Evolutionary conservation across 2,113 vertebrate genomes (phyloP).

Genomic region (Catharus fuscescens): DNA sequence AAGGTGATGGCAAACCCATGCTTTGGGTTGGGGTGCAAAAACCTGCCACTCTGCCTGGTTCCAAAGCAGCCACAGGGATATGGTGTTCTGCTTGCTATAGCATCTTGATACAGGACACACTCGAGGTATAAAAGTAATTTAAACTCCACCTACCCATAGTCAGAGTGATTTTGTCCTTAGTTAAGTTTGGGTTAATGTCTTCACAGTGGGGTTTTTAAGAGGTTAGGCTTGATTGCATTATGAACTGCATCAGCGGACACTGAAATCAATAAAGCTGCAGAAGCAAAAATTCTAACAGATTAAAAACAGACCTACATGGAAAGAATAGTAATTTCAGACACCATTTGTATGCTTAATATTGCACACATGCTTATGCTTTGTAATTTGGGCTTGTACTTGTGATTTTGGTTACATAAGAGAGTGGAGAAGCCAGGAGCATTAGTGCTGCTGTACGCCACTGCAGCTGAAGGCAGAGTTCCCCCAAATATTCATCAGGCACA

Average conservation of each 20-base stretch:
- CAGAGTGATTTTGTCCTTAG: background rate
- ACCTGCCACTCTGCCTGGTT: background rate
- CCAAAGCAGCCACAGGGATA: background rate
- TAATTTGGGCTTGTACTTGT: slow-evolving; percentile 26
- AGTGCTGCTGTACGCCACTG: background rate
- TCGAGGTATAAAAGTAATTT: accelerated
- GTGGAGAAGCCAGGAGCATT: background rate
- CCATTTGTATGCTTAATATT: background rate
- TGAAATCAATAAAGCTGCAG: background rate
- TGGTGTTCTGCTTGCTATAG: background rate
- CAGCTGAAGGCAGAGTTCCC: background rate
- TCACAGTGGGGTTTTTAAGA: background rate
- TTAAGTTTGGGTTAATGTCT: background rate
- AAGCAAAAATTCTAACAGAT: background rate
- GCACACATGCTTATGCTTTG: background rate
- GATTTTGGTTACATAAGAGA: background rate
- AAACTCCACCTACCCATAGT: background rate
- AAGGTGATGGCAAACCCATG: background rate
- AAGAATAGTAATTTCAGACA: slow-evolving; percentile 4
- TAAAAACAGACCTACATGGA: background rate
- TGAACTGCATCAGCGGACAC: accelerated
- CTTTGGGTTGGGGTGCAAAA: background rate
- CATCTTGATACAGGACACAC: background rate
- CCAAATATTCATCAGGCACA: background rate
- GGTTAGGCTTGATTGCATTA: background rate